phyloP scores from a whole-genome alignment of 2,888 invertebrate species.

The Osmoderma eremita region DNA sequence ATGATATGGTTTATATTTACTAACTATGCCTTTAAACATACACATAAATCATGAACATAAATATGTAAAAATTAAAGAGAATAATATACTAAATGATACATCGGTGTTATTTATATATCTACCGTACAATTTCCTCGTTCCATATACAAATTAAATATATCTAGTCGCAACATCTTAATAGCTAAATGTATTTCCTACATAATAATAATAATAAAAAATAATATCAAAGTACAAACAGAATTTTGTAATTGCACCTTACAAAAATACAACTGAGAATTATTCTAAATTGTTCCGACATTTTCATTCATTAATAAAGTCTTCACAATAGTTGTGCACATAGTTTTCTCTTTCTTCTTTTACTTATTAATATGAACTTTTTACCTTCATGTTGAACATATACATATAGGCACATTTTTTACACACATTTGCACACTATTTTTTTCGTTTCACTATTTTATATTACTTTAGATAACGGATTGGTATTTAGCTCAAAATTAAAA shows the following conservation, averaged over 20 bases:
- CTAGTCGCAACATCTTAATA: conserved; percentile 30
- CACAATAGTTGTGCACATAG: conserved; percentile 55
- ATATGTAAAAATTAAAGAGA: conserved; percentile 6
- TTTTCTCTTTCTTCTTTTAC: conserved; percentile 40
- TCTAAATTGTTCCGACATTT: conserved; percentile 34
- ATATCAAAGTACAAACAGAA: conserved; percentile 38
- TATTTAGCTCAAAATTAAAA: conserved; percentile 48
- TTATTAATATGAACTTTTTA: conserved; percentile 44
- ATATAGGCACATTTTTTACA: conserved; percentile 63
- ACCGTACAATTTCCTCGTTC: conserved; percentile 10
- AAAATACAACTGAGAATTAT: conserved; percentile 47
- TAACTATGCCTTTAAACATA: conserved; percentile 24
- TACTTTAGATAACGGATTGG: conserved; percentile 48
- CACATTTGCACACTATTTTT: conserved; percentile 59
- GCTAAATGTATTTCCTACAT: conserved; percentile 28
- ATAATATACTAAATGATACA: conserved; percentile 22
- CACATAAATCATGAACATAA: conserved; percentile 27
- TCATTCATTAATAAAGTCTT: conserved; percentile 38
- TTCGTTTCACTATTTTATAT: conserved; percentile 44
- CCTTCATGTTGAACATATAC: conserved; percentile 51
- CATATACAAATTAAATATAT: conserved; percentile 5
- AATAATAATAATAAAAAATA: conserved; percentile 35
- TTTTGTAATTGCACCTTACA: conserved; percentile 47
- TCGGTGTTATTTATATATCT: conserved; percentile 15
- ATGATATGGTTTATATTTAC: conserved; percentile 32